Percentiles rank a stretch among this genome's conserved stretches.
Conservation (phyloP, 2,797 vertebrate species). For the Furcifer pardalis region DNA sequence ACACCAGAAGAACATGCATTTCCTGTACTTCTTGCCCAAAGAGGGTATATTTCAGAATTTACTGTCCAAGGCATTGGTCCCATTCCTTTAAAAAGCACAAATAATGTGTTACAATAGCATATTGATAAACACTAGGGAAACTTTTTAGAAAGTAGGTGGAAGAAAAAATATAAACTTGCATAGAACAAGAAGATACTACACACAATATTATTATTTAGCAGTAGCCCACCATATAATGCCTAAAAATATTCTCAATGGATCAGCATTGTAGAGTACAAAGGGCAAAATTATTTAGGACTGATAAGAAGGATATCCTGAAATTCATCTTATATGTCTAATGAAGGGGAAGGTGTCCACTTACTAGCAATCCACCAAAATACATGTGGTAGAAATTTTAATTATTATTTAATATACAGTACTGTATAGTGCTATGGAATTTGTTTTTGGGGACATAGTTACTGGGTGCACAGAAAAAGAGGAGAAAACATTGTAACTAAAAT, state of each 20-base stretch:
- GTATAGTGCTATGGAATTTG: neutral
- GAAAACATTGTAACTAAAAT: neutral
- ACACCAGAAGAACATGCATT: slow-evolving; percentile 95
- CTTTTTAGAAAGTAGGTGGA: neutral
- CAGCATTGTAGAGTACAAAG: neutral
- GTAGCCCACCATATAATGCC: neutral
- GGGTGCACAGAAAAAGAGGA: neutral
- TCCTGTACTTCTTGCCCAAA: slow-evolving; percentile 97
- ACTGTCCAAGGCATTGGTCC: slow-evolving; percentile 99
- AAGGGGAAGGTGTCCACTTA: neutral
- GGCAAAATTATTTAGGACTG: neutral
- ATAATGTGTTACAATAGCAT: slow-evolving; percentile 33
- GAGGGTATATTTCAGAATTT: slow-evolving; percentile 98
- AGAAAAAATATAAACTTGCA: neutral
- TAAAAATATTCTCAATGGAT: neutral
- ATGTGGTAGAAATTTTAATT: neutral
- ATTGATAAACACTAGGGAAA: neutral
- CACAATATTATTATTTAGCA: neutral
- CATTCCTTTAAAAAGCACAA: slow-evolving; percentile 83
- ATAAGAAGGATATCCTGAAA: neutral
- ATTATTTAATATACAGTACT: neutral
- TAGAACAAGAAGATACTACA: neutral
- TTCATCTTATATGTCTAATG: neutral
- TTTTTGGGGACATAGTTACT: neutral
- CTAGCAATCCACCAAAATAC: neutral